Conservation (phyloP, 2,888 invertebrate species). For the Alviniconcha strummeri region DNA sequence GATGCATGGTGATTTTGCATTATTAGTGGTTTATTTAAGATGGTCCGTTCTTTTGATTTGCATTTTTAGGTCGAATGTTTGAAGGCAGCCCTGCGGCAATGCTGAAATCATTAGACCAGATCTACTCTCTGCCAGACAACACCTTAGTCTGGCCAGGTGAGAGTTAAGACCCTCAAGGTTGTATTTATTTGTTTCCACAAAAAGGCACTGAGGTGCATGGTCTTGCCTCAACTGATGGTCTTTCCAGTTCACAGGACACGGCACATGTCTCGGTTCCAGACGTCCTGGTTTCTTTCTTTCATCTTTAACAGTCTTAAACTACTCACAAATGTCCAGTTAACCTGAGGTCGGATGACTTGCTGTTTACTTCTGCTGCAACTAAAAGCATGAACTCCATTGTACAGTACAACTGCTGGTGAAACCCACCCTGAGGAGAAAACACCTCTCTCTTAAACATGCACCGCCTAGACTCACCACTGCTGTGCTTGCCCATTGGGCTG, state of each 20-base stretch:
- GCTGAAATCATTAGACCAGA: constrained; percentile 67
- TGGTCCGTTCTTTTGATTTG: neutral
- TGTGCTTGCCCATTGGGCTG: no score
- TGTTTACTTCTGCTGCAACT: no score
- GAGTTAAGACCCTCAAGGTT: neutral
- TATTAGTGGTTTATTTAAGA: no score
- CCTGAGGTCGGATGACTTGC: no score
- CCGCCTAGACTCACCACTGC: no score
- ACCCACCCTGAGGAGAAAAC: neutral
- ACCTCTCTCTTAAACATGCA: neutral
- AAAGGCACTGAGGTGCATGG: neutral
- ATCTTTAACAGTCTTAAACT: neutral
- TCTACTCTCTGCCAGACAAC: constrained; percentile 56
- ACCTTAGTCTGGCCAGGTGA: constrained; percentile 71
- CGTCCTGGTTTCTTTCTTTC: neutral
- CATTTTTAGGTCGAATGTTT: constrained; percentile 67
- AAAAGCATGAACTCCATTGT: no score
- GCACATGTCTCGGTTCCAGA: neutral
- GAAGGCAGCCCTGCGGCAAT: constrained; percentile 62
- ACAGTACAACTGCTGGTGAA: no score
- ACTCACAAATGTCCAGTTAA: no score
- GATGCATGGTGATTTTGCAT: neutral
- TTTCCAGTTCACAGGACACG: neutral
- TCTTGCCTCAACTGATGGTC: neutral
- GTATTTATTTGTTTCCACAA: neutral